Conservation (phyloP, 2,888 invertebrate genomes). For the Fragum sueziense region DNA sequence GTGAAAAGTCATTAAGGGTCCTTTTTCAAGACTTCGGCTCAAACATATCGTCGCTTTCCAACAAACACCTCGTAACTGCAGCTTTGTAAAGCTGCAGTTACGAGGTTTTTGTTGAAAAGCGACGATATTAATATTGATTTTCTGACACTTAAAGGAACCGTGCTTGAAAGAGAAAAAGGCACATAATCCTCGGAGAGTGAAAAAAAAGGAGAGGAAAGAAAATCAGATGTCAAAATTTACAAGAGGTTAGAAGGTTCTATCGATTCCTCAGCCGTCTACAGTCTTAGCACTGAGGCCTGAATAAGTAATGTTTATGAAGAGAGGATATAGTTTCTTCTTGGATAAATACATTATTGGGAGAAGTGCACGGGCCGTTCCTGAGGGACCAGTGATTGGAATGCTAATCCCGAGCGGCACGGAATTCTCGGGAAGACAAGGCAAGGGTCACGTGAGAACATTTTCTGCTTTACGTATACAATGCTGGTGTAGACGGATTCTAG, state of each 20-base stretch:
- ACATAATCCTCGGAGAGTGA: not conserved
- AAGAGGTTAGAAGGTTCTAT: slow-evolving; percentile 1
- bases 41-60: no score
- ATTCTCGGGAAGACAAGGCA: not conserved
- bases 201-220: not conserved
- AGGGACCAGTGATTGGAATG: slow-evolving; percentile 7
- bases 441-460: not conserved
- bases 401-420: slow-evolving; percentile 2
- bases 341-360: slow-evolving; percentile 16
- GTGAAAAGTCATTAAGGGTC: no score
- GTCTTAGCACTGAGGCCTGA: not conserved
- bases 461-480: not conserved
- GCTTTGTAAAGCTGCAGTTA: no score
- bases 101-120: no score
- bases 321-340: not conserved
- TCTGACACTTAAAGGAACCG: not conserved
- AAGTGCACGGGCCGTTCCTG: not conserved
- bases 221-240: not conserved
- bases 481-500: not conserved
- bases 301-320: slow-evolving; percentile 23
- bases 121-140: slow-evolving; percentile 21
- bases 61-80: no score
- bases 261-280: not conserved
- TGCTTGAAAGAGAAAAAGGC: not conserved
- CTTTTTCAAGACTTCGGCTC: no score